Base-by-base conservation (phyloP, 2,888 invertebrate genomes). In the Chirona hameri region DNA sequence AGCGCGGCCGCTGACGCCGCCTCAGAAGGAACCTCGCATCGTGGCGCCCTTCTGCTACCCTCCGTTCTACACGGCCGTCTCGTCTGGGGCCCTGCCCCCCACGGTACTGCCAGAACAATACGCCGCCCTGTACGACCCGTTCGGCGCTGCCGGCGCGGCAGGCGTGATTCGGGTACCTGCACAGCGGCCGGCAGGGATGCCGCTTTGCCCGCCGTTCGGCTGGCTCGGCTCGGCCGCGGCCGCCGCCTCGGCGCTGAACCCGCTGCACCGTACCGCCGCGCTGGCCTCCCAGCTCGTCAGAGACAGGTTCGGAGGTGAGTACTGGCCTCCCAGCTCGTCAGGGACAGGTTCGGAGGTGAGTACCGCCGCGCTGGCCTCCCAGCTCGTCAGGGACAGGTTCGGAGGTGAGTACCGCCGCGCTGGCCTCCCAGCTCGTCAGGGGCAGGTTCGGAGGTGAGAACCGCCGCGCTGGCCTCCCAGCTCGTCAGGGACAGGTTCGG, bases 101-200 rank as follows among this genome's bases (percentile, higher is more conserved):
- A 76, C 76, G 15, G 39, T 76, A 21, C 46, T 76, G 24, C 76
- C 76, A 21, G 76, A 76, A 9, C 76, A 76, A 0, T 76, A 76
- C 46, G 76, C 76, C 24, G 76, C 76, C 24, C 76, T 76, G 76
- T 76, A 76, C 76, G 76, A 76, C 18, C 76, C 76, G 76, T 76
- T 65, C 31, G 83, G 84, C 55, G 84, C 84, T 9, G 83, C 83
- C n/a, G 83, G 85, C 24, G 85, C 84, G 10, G 83, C 83, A 21
- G 83, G 85, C 27, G 85, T 85, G 24, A 85, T 85, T 79, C 79
- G 85, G 27, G 85, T 85, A 24, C 85, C 85, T 0, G 85, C 85
- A 15, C 85, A 85, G 80, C 81, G 85, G 57, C 85, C 85, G 48
- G 83, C 85, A 9, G 81, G 39, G 24, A 2, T 39, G 39, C 46